Percentiles rank a stretch among this genome's conserved stretches.
phyloP scores from a whole-genome alignment of 2,113 vertebrate genomes.

The Eonycteris spelaea region DNA sequence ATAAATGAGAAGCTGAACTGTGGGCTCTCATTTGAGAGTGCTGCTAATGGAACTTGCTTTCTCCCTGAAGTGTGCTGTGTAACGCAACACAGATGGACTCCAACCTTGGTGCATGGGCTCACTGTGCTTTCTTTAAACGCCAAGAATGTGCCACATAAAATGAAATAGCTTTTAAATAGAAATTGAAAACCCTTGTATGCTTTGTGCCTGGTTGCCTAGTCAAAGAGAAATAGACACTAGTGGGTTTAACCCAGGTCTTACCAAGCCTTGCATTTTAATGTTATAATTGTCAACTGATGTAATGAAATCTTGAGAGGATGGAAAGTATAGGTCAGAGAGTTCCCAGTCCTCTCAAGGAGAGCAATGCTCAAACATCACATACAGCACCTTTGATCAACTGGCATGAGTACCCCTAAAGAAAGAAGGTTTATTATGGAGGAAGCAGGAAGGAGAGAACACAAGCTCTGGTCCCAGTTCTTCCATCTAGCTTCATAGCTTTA shows the following conservation, averaged over 20 bases:
- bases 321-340: neutral
- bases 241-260: conserved; percentile 58
- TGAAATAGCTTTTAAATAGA: conserved; percentile 73
- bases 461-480: too few relatives aligned
- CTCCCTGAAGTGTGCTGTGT: conserved; percentile 1
- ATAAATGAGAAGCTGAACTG: conserved; percentile 67
- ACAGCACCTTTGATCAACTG: accelerated
- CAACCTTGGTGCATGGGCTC: conserved; percentile 39
- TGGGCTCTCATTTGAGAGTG: conserved; percentile 16
- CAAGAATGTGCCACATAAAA: conserved; percentile 78
- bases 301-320: neutral
- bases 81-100: neutral
- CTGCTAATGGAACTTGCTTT: conserved; percentile 75
- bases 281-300: conserved; percentile 16
- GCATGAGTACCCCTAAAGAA: neutral
- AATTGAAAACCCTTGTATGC: conserved; percentile 71
- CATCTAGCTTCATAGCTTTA: too few relatives aligned
- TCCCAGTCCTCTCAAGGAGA: neutral
- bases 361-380: neutral
- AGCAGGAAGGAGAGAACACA: accelerated
- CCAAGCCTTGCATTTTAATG: conserved; percentile 59
- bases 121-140: conserved; percentile 64
- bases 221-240: conserved; percentile 45
- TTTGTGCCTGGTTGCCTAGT: conserved; percentile 67
- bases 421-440: neutral